A percentile compares a stretch with the other conserved stretches of the same genome.
phyloP scores from a whole-genome alignment of 1,140 invertebrate genomes.

The Macrosteles quadrilineatus region DNA sequence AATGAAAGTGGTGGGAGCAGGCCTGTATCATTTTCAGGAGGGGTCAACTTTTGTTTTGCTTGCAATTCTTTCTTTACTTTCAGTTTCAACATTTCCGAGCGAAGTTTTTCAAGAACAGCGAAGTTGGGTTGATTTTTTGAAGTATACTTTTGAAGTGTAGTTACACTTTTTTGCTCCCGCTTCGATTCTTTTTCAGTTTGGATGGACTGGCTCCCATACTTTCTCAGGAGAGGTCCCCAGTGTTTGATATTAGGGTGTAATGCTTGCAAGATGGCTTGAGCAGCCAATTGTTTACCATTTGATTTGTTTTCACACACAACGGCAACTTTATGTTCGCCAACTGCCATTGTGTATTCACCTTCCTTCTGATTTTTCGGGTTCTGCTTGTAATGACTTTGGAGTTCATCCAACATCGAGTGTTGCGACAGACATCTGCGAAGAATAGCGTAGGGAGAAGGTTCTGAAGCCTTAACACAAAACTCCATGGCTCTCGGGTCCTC shows the following conservation, averaged over 20 bases:
- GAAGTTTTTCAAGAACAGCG: slow-evolving; percentile 89
- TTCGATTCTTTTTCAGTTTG: slow-evolving; percentile 94
- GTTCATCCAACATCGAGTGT: slow-evolving; percentile 41
- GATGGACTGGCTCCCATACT: slow-evolving; percentile 91
- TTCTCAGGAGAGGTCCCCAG: slow-evolving; percentile 91
- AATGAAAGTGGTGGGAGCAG: too few relatives aligned
- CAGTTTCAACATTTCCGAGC: too few relatives aligned
- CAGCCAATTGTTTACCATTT: slow-evolving; percentile 95
- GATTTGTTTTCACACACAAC: slow-evolving; percentile 93
- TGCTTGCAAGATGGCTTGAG: slow-evolving; percentile 89
- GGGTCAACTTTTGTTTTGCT: slow-evolving; percentile 20
- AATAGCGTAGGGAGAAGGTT: slow-evolving; percentile 92
- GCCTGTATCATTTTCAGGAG: neutral
- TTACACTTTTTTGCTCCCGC: slow-evolving; percentile 92
- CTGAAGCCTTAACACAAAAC: slow-evolving; percentile 92
- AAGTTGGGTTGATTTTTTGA: slow-evolving; percentile 90
- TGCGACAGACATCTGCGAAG: slow-evolving; percentile 88
- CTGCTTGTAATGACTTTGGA: slow-evolving; percentile 67
- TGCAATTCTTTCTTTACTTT: slow-evolving; percentile 39
- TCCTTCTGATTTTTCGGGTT: slow-evolving; percentile 88
- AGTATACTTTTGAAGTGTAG: slow-evolving; percentile 85
- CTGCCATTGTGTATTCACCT: slow-evolving; percentile 93
- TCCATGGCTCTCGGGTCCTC: too few relatives aligned
- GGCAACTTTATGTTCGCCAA: slow-evolving; percentile 88
- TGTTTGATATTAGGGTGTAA: slow-evolving; percentile 90